phyloP scores from a whole-genome alignment of 2,888 invertebrate species.

The Mactromeris polynyma region DNA sequence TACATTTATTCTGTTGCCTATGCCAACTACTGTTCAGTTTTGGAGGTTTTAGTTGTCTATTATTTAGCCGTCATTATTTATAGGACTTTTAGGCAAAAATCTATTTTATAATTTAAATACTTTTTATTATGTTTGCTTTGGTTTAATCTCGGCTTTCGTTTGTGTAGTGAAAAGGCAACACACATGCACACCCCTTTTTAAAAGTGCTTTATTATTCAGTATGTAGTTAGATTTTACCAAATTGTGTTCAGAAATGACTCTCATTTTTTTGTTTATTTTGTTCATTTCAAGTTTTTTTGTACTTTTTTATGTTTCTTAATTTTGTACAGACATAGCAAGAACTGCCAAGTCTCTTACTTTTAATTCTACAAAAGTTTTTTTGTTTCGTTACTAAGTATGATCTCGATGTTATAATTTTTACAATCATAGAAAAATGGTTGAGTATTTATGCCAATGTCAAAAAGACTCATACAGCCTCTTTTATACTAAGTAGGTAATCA shows the following conservation, averaged over 20 bases:
- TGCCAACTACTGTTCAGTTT: neutral
- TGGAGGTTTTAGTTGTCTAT: neutral
- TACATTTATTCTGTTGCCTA: neutral
- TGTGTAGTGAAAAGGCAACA: neutral
- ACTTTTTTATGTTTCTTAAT: neutral
- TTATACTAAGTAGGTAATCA: too few relatives aligned
- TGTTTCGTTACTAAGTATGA: neutral
- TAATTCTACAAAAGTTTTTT: neutral
- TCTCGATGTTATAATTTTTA: neutral
- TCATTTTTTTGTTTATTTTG: neutral
- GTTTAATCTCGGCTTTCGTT: neutral
- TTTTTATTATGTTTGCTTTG: neutral
- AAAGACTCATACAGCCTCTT: neutral
- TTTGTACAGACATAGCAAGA: constrained; percentile 1
- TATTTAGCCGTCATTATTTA: neutral
- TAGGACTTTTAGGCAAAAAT: neutral
- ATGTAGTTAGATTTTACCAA: constrained; percentile 5
- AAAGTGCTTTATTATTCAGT: neutral
- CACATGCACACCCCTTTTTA: neutral
- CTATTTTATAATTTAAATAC: neutral
- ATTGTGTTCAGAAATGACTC: constrained; percentile 2
- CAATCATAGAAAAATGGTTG: neutral
- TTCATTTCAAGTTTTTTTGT: neutral
- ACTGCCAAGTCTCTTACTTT: neutral
- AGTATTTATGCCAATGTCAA: neutral